Evolutionary conservation across 2,888 invertebrate species (phyloP), one percentile per base, ranked within the genome.

Genomic region (Drosophila lutescens): DNA sequence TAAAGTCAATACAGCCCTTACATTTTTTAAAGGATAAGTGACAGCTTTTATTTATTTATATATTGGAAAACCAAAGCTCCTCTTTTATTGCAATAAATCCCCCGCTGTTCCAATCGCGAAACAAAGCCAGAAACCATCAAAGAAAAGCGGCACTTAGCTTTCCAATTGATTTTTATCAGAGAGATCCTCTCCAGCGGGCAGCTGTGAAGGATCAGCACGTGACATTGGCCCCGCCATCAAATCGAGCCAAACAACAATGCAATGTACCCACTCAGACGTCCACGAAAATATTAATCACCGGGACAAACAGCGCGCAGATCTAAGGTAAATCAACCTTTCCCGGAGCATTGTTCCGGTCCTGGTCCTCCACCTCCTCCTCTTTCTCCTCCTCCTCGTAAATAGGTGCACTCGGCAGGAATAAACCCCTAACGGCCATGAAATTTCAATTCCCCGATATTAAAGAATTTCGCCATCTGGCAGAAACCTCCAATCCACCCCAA

Each of bases 371-470:
- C 53, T 56, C 26, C 55, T 53, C 50, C 62, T 57, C 54, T 60
- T 46, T 4, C 53, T 56, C 26, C 55, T 53, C 50, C 62, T 57
- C 54, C 67, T 46, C 72, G 53, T 47, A 53, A 54, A 71, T 78
- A 79, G 85, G 88, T 81, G 89, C 77, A 66, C 65, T 63, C 51
- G 61, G 50, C 23, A 55, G 60, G 44, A 78, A 58, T 69, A 69
- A 78, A 68, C 82, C 77, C 81, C 68, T 76, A 79, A 79, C 67
- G 84, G 65, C 74, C 86, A 43, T 86, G 87, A 77, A 78, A 83
- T 75, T 58, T 44, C 47, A 38, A 63, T 61, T 46, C 15, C 15
- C 69, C 71, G 67, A 47, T 68, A 74, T 76, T 61, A 57, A 71
- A 65, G 65, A 62, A 66, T 56, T 50, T 65, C 44, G 83, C 72